phyloP scores from a whole-genome alignment of 2,888 invertebrate species.

The Orthonevra nobilis region DNA sequence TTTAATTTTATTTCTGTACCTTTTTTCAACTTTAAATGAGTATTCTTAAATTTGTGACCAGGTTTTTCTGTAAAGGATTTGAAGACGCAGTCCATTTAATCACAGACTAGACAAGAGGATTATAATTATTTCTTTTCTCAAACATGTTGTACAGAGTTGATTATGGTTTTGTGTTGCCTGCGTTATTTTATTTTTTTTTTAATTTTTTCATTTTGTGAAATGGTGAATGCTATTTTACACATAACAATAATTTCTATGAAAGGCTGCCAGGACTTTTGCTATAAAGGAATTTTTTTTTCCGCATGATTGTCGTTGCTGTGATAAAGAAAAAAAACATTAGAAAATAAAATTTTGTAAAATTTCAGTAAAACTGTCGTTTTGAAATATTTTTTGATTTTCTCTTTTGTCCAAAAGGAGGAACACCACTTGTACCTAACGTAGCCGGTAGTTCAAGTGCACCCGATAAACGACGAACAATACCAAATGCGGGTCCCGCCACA shows the following conservation, averaged over 20 bases:
- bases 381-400: constrained; percentile 39
- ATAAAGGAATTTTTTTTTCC: constrained; percentile 15
- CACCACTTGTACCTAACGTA: constrained; percentile 80
- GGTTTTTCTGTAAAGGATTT: no score
- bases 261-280: constrained; percentile 33
- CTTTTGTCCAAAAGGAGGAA: constrained; percentile 80
- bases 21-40: no score
- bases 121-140: no score
- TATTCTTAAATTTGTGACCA: no score
- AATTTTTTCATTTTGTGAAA: constrained; percentile 17
- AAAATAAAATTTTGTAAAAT: constrained; percentile 14
- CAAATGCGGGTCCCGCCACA: constrained; percentile 71
- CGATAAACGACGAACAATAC: constrained; percentile 73
- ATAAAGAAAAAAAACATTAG: constrained; percentile 22
- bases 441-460: constrained; percentile 60
- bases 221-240: constrained; percentile 41
- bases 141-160: background rate
- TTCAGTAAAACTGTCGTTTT: background rate
- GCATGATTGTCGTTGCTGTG: constrained; percentile 63
- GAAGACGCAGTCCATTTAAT: no score
- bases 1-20: no score
- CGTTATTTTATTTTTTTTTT: constrained; percentile 3
- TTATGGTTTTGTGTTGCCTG: constrained; percentile 14
- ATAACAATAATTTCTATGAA: background rate
- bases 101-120: no score